A percentile compares a stretch with the other conserved stretches of the same genome.
Conservation (phyloP, 1,140 invertebrate species). For the Platorchestia sp. region DNA sequence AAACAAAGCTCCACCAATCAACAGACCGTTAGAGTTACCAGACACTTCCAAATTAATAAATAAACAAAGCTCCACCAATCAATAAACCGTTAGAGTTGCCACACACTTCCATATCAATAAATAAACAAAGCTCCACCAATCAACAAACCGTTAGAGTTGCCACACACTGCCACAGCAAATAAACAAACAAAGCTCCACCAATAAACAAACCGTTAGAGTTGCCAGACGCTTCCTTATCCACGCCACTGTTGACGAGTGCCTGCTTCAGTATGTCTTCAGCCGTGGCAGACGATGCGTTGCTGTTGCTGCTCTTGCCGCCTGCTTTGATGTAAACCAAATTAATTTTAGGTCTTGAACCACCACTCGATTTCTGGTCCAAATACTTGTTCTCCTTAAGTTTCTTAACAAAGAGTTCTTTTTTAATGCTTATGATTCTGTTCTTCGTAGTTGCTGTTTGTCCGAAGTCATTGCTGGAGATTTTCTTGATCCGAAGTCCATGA, state of each 20-base stretch:
- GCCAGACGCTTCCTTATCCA: constrained; percentile 23
- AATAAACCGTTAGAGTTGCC: too few species aligned
- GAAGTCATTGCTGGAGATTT: background rate
- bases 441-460: background rate
- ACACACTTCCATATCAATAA: too few species aligned
- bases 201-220: constrained; percentile 31
- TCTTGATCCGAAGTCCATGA: background rate
- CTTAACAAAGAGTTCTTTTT: background rate
- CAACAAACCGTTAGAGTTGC: too few species aligned
- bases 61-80: background rate
- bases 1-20: too few species aligned
- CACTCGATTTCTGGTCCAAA: background rate
- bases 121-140: too few species aligned
- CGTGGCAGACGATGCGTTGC: background rate
- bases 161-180: too few species aligned
- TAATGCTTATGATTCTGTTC: background rate
- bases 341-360: background rate
- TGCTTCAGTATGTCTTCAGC: constrained; percentile 37
- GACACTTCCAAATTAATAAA: too few species aligned
- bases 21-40: too few species aligned
- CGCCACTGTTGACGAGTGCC: constrained; percentile 39
- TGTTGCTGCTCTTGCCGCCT: background rate
- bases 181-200: background rate
- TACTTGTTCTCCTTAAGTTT: background rate
- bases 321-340: background rate